These are phyloP conservation scores for Acrobasis consociella DNA, from an alignment of 2,888 invertebrate species.

Conservation along the genomic window DNA sequence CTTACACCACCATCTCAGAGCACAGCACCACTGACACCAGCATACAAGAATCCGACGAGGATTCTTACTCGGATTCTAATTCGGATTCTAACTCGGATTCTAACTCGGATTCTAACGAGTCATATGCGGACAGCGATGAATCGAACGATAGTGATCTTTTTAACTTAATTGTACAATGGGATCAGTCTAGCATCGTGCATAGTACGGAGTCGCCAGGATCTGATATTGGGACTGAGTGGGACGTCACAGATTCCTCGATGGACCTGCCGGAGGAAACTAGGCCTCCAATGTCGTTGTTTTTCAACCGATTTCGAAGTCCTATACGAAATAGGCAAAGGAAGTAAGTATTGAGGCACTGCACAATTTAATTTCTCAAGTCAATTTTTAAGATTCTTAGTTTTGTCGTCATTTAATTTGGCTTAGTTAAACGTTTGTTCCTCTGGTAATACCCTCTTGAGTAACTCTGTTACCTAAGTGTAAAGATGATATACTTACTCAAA, in stretches of 20 bases:
- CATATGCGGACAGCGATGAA: not conserved
- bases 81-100: not conserved
- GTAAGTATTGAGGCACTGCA: not conserved
- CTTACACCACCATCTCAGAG: slow-evolving; percentile 59
- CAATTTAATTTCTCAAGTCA: not conserved
- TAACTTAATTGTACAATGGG: no score
- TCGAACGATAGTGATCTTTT: not conserved
- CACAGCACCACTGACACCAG: slow-evolving; percentile 65
- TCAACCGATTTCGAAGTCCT: not conserved
- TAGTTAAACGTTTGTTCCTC: no score
- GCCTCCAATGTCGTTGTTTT: not conserved
- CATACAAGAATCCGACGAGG: slow-evolving; percentile 32
- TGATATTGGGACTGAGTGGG: slow-evolving; percentile 42
- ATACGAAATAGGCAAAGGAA: not conserved
- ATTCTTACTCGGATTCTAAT: not conserved
- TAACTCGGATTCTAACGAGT: not conserved
- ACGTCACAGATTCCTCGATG: slow-evolving; percentile 44
- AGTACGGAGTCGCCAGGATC: slow-evolving; percentile 18
- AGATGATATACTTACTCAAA: no score
- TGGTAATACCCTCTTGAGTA: no score
- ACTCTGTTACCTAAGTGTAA: no score
- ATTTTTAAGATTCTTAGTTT: no score
- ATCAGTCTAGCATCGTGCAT: not conserved
- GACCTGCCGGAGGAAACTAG: slow-evolving; percentile 36
- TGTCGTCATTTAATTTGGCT: no score